Evolutionary conservation across 2,797 vertebrate genomes (phyloP), one percentile per base, ranked within the genome.

Genomic region (Pteronotus mesoamericanus): DNA sequence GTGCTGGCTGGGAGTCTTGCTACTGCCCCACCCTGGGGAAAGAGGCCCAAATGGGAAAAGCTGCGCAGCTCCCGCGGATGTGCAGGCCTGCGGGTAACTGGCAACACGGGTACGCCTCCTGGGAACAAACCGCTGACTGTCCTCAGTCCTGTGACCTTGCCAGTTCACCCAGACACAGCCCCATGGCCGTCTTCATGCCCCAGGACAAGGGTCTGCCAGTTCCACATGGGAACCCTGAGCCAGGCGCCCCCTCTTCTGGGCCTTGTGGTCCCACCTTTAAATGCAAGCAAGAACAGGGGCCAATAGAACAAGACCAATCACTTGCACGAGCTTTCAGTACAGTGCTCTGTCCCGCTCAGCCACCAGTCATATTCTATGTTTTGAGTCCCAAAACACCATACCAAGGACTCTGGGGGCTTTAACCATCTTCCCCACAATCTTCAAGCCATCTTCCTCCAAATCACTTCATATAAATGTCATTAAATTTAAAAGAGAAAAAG

Each of bases 401-500:
- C 48, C 78, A 59, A 59, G 21, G 51, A 79, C 16, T 93, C 53
- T 9, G 37, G 72, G 26, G 26, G 5, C 22, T 77, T 93, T 51
- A 48, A 46, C 71, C 34, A 34, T 64, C 18, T 37, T n/a, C 64
- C 34, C 39, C 11, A 22, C 34, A 53, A 21, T 69, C 77, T 51
- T 91, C 32, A 59, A 42, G 61, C 22, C 26, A 9, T 15, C 37
- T 57, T 57, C 86, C 19, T 37, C 57, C 15, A 71, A 19, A 48
- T 39, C n/a, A 74, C 46, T 72, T 55, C 74, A 83, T 90, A 86
- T 93, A 91, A 97, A 91, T 68, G 32, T 57, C 53, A 68, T 51
- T 87, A 71, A 92, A 37, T 97, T 32, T 10, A 48, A 48, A 61
- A 16, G 61, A 32, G 14, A 64, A 18, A 34, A 34, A 32, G 15